These are phyloP conservation scores for Balearica regulorum DNA, from an alignment of 2,797 vertebrate species.

Conservation along the genomic window DNA sequence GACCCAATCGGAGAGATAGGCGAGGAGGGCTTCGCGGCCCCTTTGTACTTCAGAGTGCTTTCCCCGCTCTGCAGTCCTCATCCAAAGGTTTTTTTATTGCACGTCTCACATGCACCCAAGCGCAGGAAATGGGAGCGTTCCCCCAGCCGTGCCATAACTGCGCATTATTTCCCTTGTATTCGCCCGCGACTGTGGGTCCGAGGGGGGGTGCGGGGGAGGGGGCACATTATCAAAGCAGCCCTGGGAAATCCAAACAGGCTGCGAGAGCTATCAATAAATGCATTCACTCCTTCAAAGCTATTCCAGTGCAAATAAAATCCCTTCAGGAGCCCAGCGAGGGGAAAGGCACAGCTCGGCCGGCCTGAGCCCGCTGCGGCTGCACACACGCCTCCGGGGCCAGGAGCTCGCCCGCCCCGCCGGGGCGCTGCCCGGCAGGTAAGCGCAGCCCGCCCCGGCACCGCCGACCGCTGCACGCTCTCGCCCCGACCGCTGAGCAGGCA, in stretches of 20 bases:
- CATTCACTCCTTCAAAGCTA: neutral
- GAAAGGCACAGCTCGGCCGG: neutral
- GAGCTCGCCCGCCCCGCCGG: neutral
- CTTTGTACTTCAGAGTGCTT: neutral
- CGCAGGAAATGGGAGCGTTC: neutral
- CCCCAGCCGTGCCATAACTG: neutral
- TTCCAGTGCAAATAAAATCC: neutral
- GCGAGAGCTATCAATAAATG: slow-evolving; percentile 20
- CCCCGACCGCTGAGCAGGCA: neutral
- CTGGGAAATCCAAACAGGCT: slow-evolving; percentile 22
- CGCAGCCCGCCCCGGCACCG: neutral
- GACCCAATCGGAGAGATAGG: neutral
- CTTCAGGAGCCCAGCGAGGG: neutral
- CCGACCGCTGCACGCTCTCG: neutral
- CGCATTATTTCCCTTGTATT: neutral
- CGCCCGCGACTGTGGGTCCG: neutral
- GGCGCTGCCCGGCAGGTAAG: neutral
- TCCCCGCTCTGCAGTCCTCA: neutral
- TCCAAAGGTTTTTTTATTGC: neutral
- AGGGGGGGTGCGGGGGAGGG: neutral
- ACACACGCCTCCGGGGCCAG: neutral
- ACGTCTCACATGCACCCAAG: neutral
- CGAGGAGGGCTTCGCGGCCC: neutral
- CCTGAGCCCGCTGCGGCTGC: neutral
- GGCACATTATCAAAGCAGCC: neutral